A percentile compares a stretch with the other conserved stretches of the same genome.
Evolutionary conservation across 2,797 vertebrate genomes (phyloP).

Genomic region (Taeniopygia guttata): DNA sequence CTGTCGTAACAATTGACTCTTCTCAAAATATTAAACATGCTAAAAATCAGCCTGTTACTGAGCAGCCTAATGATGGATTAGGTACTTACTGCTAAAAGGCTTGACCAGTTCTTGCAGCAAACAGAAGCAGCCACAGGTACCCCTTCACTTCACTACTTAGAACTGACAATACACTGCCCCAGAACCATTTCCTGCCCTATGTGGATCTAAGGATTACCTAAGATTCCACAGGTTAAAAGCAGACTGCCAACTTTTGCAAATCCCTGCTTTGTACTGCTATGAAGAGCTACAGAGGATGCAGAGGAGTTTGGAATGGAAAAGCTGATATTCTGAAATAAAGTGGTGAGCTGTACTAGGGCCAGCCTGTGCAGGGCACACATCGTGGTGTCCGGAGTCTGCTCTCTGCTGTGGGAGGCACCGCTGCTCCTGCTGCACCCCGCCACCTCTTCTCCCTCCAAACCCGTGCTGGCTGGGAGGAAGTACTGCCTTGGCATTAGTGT

Average conservation of each 20-base stretch:
- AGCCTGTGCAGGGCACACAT: neutral
- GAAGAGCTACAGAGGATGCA: neutral
- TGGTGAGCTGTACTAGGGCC: neutral
- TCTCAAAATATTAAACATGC: neutral
- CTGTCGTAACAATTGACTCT: neutral
- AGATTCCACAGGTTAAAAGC: neutral
- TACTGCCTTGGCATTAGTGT: neutral
- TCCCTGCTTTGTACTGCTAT: neutral
- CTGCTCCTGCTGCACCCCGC: neutral
- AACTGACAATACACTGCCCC: neutral
- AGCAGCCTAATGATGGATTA: neutral
- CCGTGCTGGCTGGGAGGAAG: neutral
- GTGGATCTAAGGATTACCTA: neutral
- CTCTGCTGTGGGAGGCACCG: neutral
- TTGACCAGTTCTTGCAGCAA: neutral
- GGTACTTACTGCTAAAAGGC: neutral
- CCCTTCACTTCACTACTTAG: neutral
- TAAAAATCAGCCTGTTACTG: neutral
- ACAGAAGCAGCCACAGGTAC: neutral
- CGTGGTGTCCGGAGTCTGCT: fast-evolving
- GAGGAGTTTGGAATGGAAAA: neutral
- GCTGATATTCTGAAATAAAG: neutral
- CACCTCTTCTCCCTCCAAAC: neutral
- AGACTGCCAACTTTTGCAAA: neutral
- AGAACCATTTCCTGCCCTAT: neutral